phyloP scores from a whole-genome alignment of 2,113 vertebrate species.

The Aviceda subcristata region DNA sequence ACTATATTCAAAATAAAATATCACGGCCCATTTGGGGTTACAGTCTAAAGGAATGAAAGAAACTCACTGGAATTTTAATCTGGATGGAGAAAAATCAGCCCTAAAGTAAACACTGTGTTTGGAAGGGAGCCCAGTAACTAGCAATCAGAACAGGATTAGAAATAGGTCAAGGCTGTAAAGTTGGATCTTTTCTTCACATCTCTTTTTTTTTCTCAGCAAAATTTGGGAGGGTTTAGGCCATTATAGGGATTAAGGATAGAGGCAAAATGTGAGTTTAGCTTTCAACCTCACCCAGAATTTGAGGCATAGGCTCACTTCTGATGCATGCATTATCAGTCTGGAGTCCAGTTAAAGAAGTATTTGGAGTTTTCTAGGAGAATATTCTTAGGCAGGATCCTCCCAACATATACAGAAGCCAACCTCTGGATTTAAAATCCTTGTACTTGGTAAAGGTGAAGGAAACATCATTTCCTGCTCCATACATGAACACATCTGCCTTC shows the following conservation, averaged over 20 bases:
- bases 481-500: background rate
- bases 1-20: slow-evolving; percentile 40
- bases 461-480: background rate
- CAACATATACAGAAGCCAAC: background rate
- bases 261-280: background rate
- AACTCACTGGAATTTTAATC: slow-evolving; percentile 57
- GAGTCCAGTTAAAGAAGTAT: background rate
- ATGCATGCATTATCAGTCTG: background rate
- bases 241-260: background rate
- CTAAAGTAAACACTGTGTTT: slow-evolving; percentile 52
- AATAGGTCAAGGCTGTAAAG: slow-evolving; percentile 45
- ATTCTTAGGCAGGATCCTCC: background rate
- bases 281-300: background rate
- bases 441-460: background rate
- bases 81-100: slow-evolving; percentile 54
- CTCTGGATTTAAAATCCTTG: background rate
- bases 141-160: slow-evolving; percentile 49
- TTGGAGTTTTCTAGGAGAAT: background rate
- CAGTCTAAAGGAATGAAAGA: slow-evolving; percentile 35
- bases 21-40: slow-evolving; percentile 26
- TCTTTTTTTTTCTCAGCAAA: background rate
- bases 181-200: background rate
- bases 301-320: background rate
- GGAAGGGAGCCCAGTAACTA: slow-evolving; percentile 42
- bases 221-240: background rate